Evolutionary conservation across 2,888 invertebrate species (phyloP).

Genomic region (Amblyjoppa fuscipennis): DNA sequence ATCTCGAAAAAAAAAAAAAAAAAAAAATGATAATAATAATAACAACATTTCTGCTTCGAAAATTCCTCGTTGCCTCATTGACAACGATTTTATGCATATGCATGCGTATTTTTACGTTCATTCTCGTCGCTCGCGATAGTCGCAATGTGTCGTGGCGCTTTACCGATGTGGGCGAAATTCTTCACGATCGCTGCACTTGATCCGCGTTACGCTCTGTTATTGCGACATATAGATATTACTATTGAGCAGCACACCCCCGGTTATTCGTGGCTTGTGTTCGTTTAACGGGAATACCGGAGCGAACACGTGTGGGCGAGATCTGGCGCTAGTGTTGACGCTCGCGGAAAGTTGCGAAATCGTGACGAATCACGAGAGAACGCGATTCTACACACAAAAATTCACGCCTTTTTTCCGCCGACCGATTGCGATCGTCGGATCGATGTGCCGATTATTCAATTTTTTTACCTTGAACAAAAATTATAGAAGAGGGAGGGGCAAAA

Average conservation of each 20-base stretch:
- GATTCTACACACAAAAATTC: neutral
- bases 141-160: constrained; percentile 35
- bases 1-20: neutral
- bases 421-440: neutral
- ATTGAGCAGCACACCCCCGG: constrained; percentile 22
- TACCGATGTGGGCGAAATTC: constrained; percentile 29
- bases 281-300: constrained; percentile 22
- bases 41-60: neutral
- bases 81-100: neutral
- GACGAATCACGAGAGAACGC: neutral
- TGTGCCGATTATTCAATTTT: no score
- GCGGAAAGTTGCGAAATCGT: constrained; percentile 30
- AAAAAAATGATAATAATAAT: neutral
- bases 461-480: no score
- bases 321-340: neutral
- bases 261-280: constrained; percentile 10
- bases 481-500: no score
- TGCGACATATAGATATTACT: constrained; percentile 21
- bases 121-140: constrained; percentile 66
- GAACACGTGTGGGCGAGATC: constrained; percentile 30
- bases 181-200: constrained; percentile 39
- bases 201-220: constrained; percentile 5
- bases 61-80: constrained; percentile 1
- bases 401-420: neutral
- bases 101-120: constrained; percentile 67